phyloP scores from a whole-genome alignment of 2,888 invertebrate genomes.

The Emmelina monodactyla region DNA sequence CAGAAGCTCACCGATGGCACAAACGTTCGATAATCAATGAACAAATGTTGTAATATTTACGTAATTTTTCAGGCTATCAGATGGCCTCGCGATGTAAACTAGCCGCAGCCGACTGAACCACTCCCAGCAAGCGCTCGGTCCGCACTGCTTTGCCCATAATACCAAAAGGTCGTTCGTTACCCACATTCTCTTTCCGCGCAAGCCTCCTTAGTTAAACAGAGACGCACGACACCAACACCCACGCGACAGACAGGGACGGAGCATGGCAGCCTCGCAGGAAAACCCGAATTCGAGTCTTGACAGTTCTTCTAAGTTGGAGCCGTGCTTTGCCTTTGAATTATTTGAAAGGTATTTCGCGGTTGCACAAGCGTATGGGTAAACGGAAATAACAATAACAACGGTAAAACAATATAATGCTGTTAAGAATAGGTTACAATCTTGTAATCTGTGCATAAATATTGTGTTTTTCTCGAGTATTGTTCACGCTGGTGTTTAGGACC shows the following conservation, averaged over 20 bases:
- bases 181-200: constrained; percentile 67
- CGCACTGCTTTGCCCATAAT: constrained; percentile 61
- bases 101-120: constrained; percentile 28
- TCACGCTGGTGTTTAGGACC: not conserved
- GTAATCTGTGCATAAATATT: not conserved
- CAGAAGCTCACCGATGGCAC: constrained; percentile 18
- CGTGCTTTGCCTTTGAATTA: constrained; percentile 58
- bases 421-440: constrained; percentile 19
- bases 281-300: constrained; percentile 60
- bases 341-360: constrained; percentile 49
- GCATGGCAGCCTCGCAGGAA: constrained; percentile 47
- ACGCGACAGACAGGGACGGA: constrained; percentile 30
- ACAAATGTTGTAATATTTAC: constrained; percentile 61
- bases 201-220: constrained; percentile 57
- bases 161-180: constrained; percentile 65
- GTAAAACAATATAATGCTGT: constrained; percentile 33
- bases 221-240: constrained; percentile 27
- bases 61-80: constrained; percentile 59
- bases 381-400: constrained; percentile 24
- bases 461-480: not conserved
- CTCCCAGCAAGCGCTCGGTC: constrained; percentile 55
- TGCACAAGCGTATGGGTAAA: constrained; percentile 48
- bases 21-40: constrained; percentile 53
- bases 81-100: constrained; percentile 38
- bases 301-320: constrained; percentile 59